A percentile compares a stretch with the other conserved stretches of the same genome.
These are phyloP conservation scores for Temnothorax nylanderi DNA, from an alignment of 1,140 invertebrate species.

Conservation along the genomic window DNA sequence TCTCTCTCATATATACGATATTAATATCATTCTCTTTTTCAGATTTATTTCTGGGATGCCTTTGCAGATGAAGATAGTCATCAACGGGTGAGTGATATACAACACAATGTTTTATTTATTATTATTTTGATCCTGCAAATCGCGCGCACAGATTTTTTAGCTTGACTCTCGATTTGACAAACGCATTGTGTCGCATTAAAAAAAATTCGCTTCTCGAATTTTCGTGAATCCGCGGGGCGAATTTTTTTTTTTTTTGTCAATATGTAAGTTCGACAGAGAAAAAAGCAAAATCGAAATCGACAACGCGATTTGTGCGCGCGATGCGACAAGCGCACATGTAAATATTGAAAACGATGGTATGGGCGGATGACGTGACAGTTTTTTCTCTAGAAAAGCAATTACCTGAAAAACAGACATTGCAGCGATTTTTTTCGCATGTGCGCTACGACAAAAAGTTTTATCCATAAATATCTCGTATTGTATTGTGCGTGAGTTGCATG, in stretches of 20 bases:
- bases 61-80: conserved; percentile 9
- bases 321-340: conserved; percentile 39
- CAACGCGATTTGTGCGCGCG: conserved; percentile 50
- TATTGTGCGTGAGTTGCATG: conserved; percentile 21
- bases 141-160: conserved; percentile 18
- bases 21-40: not conserved
- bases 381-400: conserved; percentile 59
- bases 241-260: conserved; percentile 39
- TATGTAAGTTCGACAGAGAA: conserved; percentile 48
- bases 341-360: conserved; percentile 50
- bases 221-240: not conserved
- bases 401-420: conserved; percentile 54
- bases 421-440: conserved; percentile 44
- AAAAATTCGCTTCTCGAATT: conserved; percentile 26
- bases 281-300: conserved; percentile 55
- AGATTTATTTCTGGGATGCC: not conserved
- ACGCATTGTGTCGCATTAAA: conserved; percentile 30
- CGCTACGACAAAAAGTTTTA: conserved; percentile 41
- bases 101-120: conserved; percentile 38
- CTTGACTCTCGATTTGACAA: conserved; percentile 39
- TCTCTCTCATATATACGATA: not conserved
- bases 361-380: conserved; percentile 38
- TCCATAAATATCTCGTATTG: conserved; percentile 53
- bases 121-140: conserved; percentile 23
- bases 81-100: not conserved